Conservation (phyloP, 2,797 vertebrate species). For the Acropternis orthonyx region DNA sequence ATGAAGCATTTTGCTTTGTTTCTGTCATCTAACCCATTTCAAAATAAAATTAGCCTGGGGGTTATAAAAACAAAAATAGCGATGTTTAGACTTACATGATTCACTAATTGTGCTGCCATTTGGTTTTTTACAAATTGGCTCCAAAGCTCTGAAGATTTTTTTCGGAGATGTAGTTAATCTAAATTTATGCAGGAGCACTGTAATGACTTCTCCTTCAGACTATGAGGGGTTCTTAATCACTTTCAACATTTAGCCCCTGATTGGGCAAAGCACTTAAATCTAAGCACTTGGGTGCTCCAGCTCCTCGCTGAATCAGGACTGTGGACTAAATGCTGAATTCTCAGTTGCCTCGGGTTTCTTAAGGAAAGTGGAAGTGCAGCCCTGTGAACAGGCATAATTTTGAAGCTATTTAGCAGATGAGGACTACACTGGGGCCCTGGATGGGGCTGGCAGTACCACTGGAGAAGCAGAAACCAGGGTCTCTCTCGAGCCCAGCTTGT, state of each 20-base stretch:
- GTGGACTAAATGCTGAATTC: not conserved
- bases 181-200: slow-evolving; percentile 42
- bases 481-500: not conserved
- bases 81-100: slow-evolving; percentile 31
- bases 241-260: slow-evolving; percentile 25
- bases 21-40: slow-evolving; percentile 30
- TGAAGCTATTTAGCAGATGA: not conserved
- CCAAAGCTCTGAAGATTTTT: not conserved
- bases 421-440: not conserved
- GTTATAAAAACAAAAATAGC: slow-evolving; percentile 31
- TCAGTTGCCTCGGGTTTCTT: not conserved
- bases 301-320: not conserved
- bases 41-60: slow-evolving; percentile 59
- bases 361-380: not conserved
- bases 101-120: slow-evolving; percentile 1
- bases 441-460: accelerated
- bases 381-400: not conserved
- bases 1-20: slow-evolving; percentile 44
- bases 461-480: not conserved
- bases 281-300: not conserved
- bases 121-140: slow-evolving; percentile 20
- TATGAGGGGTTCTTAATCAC: slow-evolving; percentile 45
- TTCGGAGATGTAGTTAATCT: slow-evolving; percentile 17
- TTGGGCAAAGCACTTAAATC: slow-evolving; percentile 27
- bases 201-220: slow-evolving; percentile 49